Evolutionary conservation across 2,113 vertebrate genomes (phyloP).

Genomic region (Sula dactylatra): DNA sequence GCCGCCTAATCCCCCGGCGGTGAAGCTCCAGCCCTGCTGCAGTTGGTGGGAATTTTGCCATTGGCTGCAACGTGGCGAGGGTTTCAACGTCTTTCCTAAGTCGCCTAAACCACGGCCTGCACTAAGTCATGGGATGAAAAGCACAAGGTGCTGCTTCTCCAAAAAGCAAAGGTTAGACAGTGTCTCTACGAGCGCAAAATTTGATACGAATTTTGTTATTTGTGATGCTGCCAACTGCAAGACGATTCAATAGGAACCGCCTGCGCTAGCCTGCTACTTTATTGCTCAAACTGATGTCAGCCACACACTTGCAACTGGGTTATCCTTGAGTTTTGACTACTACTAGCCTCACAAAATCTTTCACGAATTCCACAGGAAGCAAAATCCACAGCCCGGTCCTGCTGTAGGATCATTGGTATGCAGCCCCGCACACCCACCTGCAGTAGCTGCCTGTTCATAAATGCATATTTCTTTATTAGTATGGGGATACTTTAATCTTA

Average conservation of each 20-base stretch:
- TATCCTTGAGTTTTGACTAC: not conserved
- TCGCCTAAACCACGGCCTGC: not conserved
- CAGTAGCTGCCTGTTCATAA: not conserved
- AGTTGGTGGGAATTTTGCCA: not conserved
- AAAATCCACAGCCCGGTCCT: not conserved
- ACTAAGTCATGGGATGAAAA: not conserved
- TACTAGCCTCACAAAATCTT: not conserved
- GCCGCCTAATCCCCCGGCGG: not conserved
- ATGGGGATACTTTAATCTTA: slow-evolving; percentile 63
- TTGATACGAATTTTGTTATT: not conserved
- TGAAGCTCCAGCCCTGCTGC: not conserved
- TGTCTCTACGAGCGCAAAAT: not conserved
- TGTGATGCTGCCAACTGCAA: not conserved
- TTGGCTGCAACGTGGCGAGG: not conserved
- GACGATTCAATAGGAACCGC: not conserved
- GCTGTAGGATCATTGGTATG: slow-evolving; percentile 21
- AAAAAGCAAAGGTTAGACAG: not conserved
- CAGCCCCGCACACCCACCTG: not conserved
- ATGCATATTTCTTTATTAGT: slow-evolving; percentile 62
- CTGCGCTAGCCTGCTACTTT: not conserved
- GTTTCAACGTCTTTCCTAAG: not conserved
- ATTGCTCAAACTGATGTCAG: not conserved
- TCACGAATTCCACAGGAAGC: not conserved
- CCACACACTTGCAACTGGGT: not conserved
- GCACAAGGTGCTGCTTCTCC: not conserved